Base-by-base conservation (phyloP, 2,113 vertebrate species). In the Rhynchopsitta pachyrhyncha region DNA sequence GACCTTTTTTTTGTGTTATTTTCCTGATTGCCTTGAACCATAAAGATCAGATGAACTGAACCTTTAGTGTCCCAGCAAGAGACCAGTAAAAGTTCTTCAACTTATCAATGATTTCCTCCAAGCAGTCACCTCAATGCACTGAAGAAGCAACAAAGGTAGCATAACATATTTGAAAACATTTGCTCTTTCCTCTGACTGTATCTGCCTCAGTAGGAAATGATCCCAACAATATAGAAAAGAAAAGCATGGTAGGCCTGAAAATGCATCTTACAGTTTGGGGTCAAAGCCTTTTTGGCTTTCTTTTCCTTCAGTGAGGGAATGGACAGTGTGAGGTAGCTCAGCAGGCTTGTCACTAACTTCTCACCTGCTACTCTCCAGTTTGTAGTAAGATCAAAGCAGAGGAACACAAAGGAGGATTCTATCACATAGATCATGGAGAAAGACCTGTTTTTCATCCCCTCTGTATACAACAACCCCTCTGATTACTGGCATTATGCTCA, bases 271-370 rank as follows among this genome's bases (percentile, higher is more conserved):
- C 23, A 18, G 49, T 68, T 78, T 50, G 25, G 29, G 90, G 82
- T 90, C 91, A 92, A 83, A 86, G 20, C 31, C 49, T 69, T 90
- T 84, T 70, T 49, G 77, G 28, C 33, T 90, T 89, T 82, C 37
- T 86, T 91, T 88, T 79, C 64, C 77, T 77, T 70, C 87, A 62
- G 2, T 0, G 0, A 86, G 66, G 75, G 53, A 71, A 77, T 17
- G 78, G 87, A 52, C 81, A 82, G 74, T 41, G 64, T 79, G 84
- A 57, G 74, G 89, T n/a, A 82, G 70, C 93, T 86, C 95, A 86
- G 92, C 86, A 84, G 37, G 83, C 15, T 60, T 82, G 50, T 71
- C 83, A 68, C 86, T 78, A 82, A 75, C 83, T 87, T 69, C 78
- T 95, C 81, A 76, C 57, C 77, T 91, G 78, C 71, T 88, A 13